These are phyloP conservation scores for Lynx canadensis DNA, from an alignment of 2,113 vertebrate species.

Conservation along the genomic window DNA sequence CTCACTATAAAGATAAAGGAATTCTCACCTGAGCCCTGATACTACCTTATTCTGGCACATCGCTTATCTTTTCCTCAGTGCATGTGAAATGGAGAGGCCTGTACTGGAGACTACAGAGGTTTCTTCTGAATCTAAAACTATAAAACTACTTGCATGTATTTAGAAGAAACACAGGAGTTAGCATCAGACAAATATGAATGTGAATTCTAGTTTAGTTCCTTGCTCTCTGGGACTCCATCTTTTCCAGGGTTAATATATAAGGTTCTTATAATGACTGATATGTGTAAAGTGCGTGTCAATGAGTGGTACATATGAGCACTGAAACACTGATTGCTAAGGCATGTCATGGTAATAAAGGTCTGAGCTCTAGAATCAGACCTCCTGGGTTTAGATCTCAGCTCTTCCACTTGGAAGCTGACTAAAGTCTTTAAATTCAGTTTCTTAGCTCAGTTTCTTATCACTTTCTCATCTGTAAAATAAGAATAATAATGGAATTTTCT, in stretches of 20 bases:
- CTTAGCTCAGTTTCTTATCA: neutral
- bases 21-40: neutral
- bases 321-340: neutral
- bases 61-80: neutral
- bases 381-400: neutral
- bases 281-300: neutral
- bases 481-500: neutral
- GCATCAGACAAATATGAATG: neutral
- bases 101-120: neutral
- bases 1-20: neutral
- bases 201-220: neutral
- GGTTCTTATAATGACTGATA: neutral
- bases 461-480: neutral
- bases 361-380: neutral
- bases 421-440: neutral
- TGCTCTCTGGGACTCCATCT: neutral
- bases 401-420: neutral
- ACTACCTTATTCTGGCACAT: neutral
- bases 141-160: neutral
- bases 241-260: neutral
- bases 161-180: neutral
- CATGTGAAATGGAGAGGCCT: neutral
- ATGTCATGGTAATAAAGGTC: neutral
- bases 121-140: neutral
- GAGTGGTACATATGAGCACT: no score